Evolutionary conservation across 1,140 invertebrate species (phyloP).

Genomic region (Drosophila rhopaloa): DNA sequence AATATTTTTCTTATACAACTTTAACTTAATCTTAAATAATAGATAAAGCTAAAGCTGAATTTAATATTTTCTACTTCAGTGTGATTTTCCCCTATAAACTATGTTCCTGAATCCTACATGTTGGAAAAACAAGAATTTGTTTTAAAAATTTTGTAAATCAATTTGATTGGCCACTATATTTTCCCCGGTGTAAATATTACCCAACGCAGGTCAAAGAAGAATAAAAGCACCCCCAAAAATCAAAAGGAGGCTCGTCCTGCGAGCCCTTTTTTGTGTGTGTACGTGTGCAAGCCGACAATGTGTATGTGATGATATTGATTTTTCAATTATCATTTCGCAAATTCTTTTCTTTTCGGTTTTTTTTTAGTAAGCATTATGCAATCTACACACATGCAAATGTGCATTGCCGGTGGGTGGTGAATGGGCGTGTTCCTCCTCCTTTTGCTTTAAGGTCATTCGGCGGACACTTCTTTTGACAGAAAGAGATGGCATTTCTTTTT

Average conservation of each 20-base stretch:
- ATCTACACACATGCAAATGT: conserved; percentile 32
- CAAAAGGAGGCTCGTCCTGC: conserved; percentile 78
- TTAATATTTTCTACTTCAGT: no score
- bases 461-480: conserved; percentile 55
- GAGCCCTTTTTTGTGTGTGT: conserved; percentile 13
- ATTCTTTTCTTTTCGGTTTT: conserved; percentile 9
- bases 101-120: no score
- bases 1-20: no score
- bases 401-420: conserved; percentile 29
- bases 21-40: no score
- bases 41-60: no score
- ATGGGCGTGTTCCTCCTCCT: conserved; percentile 12
- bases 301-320: conserved; percentile 53
- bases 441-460: conserved; percentile 73
- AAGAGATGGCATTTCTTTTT: conserved; percentile 18
- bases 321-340: conserved; percentile 36
- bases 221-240: conserved; percentile 18
- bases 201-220: conserved; percentile 1
- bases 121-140: no score
- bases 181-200: conserved; percentile 18
- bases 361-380: conserved; percentile 50
- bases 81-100: no score
- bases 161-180: neutral
- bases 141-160: no score
- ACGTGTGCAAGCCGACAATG: neutral